Percentiles rank a stretch among this genome's conserved stretches.
These are phyloP conservation scores for Belonocnema kinseyi DNA, from an alignment of 1,140 invertebrate genomes.

Conservation along the genomic window DNA sequence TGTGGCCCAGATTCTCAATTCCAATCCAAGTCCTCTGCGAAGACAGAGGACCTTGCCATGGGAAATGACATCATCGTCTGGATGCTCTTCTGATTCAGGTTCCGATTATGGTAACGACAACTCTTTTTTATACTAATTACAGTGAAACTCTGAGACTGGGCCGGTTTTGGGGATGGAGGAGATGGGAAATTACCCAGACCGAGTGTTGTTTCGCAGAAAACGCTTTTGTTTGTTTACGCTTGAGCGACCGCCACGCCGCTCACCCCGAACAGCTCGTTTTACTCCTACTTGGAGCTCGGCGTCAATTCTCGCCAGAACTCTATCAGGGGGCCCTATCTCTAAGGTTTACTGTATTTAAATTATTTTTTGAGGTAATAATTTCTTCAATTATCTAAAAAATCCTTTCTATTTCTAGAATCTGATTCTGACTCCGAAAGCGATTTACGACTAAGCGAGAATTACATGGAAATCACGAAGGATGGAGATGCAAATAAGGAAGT, in stretches of 20 bases:
- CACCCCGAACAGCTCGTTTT: too few relatives aligned
- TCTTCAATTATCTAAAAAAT: not conserved
- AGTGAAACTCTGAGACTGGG: too few relatives aligned
- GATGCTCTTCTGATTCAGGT: constrained; percentile 55
- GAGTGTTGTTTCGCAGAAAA: too few relatives aligned
- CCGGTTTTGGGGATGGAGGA: too few relatives aligned
- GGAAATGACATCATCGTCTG: constrained; percentile 57
- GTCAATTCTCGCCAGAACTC: too few relatives aligned
- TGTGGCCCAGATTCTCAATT: constrained; percentile 49
- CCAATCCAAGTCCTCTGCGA: constrained; percentile 51
- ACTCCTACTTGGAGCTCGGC: too few relatives aligned
- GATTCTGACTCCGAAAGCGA: constrained; percentile 50
- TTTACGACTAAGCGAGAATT: constrained; percentile 36
- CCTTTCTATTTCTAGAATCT: constrained; percentile 32
- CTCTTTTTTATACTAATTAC: not conserved
- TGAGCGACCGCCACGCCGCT: too few relatives aligned
- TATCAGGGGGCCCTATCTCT: too few relatives aligned
- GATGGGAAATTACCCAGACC: too few relatives aligned
- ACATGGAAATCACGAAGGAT: constrained; percentile 37
- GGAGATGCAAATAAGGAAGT: constrained; percentile 40
- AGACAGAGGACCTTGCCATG: constrained; percentile 52
- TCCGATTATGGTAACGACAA: constrained; percentile 47
- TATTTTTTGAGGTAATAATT: constrained; percentile 8
- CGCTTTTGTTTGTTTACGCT: too few relatives aligned
- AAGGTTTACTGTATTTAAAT: too few relatives aligned